Conservation (phyloP, 2,797 vertebrate species). For the Tragelaphus eurycerus region DNA sequence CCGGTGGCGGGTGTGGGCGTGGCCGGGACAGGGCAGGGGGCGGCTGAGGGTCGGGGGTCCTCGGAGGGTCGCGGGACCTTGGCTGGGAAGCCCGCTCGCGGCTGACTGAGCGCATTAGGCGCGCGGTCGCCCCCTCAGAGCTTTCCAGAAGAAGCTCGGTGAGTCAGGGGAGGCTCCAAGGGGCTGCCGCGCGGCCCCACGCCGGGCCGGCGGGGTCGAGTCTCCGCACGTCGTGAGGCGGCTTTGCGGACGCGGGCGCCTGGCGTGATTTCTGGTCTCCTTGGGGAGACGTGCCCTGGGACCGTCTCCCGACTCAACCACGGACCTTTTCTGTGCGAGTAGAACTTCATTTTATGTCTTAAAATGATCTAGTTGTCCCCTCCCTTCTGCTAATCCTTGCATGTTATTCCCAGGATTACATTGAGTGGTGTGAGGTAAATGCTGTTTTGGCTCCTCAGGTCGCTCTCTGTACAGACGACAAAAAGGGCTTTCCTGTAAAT, state of each 20-base stretch:
- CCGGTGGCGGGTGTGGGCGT: not conserved
- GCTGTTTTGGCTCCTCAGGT: not conserved
- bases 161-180: not conserved
- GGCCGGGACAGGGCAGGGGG: fast-evolving
- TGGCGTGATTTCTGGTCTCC: not conserved
- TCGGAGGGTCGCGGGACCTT: fast-evolving
- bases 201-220: not conserved
- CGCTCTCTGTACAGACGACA: not conserved
- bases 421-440: constrained; percentile 21
- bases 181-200: not conserved
- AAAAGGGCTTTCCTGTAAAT: constrained; percentile 33
- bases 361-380: not conserved
- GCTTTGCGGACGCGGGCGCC: not conserved
- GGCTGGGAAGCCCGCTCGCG: fast-evolving
- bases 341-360: not conserved
- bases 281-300: not conserved
- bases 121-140: not conserved
- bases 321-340: not conserved
- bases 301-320: not conserved
- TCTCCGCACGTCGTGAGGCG: not conserved
- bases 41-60: not conserved
- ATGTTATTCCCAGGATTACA: not conserved
- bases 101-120: not conserved
- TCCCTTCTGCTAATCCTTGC: not conserved
- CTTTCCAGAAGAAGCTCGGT: not conserved